phyloP scores from a whole-genome alignment of 2,888 invertebrate genomes.

The Entomobrya proxima region DNA sequence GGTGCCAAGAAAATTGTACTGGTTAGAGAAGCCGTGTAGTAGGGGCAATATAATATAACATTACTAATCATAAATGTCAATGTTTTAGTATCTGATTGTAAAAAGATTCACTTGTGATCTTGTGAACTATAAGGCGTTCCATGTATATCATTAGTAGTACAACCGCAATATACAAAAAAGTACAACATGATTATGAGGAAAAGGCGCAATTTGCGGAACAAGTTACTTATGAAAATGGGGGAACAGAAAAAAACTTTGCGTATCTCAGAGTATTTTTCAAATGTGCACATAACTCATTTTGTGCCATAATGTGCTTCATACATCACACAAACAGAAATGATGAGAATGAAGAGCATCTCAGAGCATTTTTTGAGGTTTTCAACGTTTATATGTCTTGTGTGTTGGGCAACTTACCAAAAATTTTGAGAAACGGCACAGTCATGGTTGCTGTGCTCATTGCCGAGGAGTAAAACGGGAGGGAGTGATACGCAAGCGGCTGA shows the following conservation, averaged over 20 bases:
- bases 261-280: too few species aligned
- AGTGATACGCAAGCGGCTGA: conserved; percentile 94
- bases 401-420: conserved; percentile 83
- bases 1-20: conserved; percentile 2
- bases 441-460: conserved; percentile 86
- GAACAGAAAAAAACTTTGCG: too few species aligned
- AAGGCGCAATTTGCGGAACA: neutral
- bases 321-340: neutral
- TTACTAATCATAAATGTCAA: neutral
- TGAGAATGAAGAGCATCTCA: too few species aligned
- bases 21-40: neutral
- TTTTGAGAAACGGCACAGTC: conserved; percentile 93
- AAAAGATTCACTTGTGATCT: conserved; percentile 3
- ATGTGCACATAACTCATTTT: too few species aligned
- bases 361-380: too few species aligned
- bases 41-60: neutral
- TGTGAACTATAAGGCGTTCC: neutral
- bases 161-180: neutral
- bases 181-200: neutral
- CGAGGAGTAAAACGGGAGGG: conserved; percentile 91
- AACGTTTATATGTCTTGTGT: neutral
- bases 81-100: neutral
- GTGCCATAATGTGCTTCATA: too few species aligned
- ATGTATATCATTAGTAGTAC: neutral
- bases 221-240: too few species aligned